Evolutionary conservation across 2,797 vertebrate genomes (phyloP), one percentile per base, ranked within the genome.

Genomic region (Ceryle rudis): DNA sequence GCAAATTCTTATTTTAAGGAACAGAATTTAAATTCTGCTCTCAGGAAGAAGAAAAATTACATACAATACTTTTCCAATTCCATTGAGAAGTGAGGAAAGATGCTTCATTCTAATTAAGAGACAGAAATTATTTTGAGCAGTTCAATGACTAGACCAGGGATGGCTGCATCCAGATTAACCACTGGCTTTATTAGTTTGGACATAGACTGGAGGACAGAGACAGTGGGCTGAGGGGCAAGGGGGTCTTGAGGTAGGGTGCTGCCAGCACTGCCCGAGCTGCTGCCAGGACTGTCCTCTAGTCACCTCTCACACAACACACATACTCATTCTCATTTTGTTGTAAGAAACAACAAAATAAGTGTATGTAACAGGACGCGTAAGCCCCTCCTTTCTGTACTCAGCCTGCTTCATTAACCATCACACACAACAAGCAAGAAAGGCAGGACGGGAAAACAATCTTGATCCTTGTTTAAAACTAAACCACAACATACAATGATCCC

Each of bases 401-500:
- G 6, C 7, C 46, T 49, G 16, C 33, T 86, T 61, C 23, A 26
- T 47, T 35, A 62, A 37, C 23, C 33, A 35, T 7, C 41, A 14
- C 14, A 25, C 8, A 19, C 49, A 18, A 33, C 6, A 42, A 66
- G 19, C 5, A 18, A 37, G 28, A 89, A 33, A 8, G 58, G 10
- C 16, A 55, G 51, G 28, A 64, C 5, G 2, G 4, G 20, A 25
- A 61, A 44, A 14, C 12, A 46, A 1, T 8, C 17, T n/a, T 14
- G 20, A 49, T 44, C 15, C 25, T 62, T 25, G 6, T 9, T 66
- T 73, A 37, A 58, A 89, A n/a, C 28, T 22, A 62, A 81, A 28
- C 3, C 33, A 4, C 29, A 21, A 35, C 14, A 11, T 3, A 2
- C 16, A 15, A 7, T 4, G 1, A 6, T 29, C 29, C 58, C n/a